Evolutionary conservation across 2,113 vertebrate genomes (phyloP).

Genomic region (Varanus salvator): DNA sequence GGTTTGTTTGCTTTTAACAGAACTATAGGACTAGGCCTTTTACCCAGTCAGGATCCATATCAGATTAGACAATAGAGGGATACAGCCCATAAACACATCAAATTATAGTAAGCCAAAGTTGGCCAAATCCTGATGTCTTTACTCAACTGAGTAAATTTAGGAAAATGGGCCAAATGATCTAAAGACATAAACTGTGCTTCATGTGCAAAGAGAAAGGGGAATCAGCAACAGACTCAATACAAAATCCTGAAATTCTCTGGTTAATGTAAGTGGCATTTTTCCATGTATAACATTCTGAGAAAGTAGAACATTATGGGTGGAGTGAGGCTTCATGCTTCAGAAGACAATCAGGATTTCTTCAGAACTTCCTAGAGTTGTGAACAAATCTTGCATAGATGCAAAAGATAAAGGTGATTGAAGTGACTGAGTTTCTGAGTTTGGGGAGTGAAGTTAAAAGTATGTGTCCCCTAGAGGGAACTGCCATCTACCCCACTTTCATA

Average conservation of each 20-base stretch:
- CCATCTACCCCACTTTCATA: background rate
- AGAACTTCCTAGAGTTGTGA: background rate
- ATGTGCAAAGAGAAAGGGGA: background rate
- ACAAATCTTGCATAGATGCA: background rate
- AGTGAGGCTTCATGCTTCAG: too few species aligned
- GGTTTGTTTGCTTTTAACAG: background rate
- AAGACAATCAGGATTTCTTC: background rate
- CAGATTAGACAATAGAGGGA: background rate
- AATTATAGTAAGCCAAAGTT: conserved; percentile 9
- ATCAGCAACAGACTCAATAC: background rate
- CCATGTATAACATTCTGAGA: background rate
- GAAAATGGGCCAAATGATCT: background rate
- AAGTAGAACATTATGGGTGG: background rate
- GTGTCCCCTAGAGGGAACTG: background rate
- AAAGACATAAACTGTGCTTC: background rate
- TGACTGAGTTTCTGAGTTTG: background rate
- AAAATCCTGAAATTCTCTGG: background rate
- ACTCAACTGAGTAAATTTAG: background rate
- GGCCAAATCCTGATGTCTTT: background rate
- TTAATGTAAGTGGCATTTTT: background rate
- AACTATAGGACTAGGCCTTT: background rate
- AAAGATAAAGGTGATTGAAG: background rate
- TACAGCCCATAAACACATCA: background rate
- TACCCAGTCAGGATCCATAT: background rate
- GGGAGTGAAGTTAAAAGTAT: background rate